Evolutionary conservation across 2,888 invertebrate genomes (phyloP).

Genomic region (Tenthredo scrophulariae): DNA sequence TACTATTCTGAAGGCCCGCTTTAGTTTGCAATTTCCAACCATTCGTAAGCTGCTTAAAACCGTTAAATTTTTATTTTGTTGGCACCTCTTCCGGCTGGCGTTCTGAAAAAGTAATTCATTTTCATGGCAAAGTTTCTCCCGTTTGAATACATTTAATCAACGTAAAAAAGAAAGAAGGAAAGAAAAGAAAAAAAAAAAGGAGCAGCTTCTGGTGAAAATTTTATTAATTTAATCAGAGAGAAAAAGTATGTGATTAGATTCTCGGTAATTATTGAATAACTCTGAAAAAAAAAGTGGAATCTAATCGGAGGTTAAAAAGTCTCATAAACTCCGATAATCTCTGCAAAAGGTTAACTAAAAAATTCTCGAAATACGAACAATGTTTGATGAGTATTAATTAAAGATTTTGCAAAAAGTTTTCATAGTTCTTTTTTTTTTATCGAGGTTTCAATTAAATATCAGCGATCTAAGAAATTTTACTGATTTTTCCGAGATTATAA

Average conservation of each 20-base stretch:
- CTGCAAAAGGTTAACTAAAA: neutral
- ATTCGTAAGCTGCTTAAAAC: conserved; percentile 33
- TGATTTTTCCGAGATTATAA: neutral
- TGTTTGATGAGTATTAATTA: neutral
- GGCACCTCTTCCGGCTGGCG: neutral
- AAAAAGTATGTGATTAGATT: neutral
- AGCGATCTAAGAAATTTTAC: neutral
- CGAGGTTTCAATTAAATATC: neutral
- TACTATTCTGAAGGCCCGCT: neutral
- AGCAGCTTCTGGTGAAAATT: neutral
- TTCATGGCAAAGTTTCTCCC: neutral
- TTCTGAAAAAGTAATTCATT: conserved; percentile 15
- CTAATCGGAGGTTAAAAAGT: neutral
- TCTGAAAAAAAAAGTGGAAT: neutral
- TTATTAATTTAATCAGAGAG: neutral
- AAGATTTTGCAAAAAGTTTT: neutral
- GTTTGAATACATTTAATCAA: conserved; percentile 10
- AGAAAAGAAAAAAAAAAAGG: neutral
- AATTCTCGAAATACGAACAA: neutral
- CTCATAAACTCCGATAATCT: neutral
- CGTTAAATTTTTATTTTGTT: conserved; percentile 20
- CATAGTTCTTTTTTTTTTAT: neutral
- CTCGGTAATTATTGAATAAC: neutral
- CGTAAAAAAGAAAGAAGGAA: neutral
- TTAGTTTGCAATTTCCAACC: conserved; percentile 5